These are phyloP conservation scores for Osmoderma eremita DNA, from an alignment of 2,888 invertebrate species.

Conservation along the genomic window DNA sequence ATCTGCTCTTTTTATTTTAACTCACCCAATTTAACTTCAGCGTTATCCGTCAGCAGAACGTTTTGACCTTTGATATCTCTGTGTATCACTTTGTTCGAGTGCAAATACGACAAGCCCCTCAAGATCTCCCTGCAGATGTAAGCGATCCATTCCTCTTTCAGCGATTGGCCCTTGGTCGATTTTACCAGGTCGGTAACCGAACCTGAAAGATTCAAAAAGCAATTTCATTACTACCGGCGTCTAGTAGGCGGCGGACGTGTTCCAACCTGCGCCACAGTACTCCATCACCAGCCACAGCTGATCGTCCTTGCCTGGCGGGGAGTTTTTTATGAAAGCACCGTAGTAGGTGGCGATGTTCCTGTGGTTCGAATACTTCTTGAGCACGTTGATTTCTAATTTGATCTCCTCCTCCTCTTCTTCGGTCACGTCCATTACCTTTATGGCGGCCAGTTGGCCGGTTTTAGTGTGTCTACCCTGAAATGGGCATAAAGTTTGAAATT, in stretches of 20 bases:
- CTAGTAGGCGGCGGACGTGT: neutral
- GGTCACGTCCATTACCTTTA: constrained; percentile 99
- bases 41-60: constrained; percentile 98
- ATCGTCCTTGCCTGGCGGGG: constrained; percentile 98
- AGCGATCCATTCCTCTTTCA: constrained; percentile 99
- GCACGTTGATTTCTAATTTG: constrained; percentile 98
- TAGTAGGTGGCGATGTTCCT: constrained; percentile 99
- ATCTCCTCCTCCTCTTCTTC: constrained; percentile 99
- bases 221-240: neutral
- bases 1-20: no score
- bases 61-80: constrained; percentile 99
- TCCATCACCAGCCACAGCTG: constrained; percentile 99
- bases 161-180: constrained; percentile 96
- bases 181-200: constrained; percentile 99
- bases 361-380: constrained; percentile 99
- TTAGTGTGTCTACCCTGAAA: constrained; percentile 97
- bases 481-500: no score
- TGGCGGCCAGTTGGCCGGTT: constrained; percentile 99
- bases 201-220: constrained; percentile 64
- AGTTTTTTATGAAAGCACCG: constrained; percentile 99
- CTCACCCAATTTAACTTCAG: constrained; percentile 97
- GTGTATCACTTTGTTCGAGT: constrained; percentile 99
- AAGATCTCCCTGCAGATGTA: constrained; percentile 97
- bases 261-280: constrained; percentile 93
- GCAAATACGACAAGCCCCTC: constrained; percentile 95